Evolutionary conservation across 1,140 invertebrate genomes (phyloP), one percentile per base, ranked within the genome.

Genomic region (Liolophura sinensis): DNA sequence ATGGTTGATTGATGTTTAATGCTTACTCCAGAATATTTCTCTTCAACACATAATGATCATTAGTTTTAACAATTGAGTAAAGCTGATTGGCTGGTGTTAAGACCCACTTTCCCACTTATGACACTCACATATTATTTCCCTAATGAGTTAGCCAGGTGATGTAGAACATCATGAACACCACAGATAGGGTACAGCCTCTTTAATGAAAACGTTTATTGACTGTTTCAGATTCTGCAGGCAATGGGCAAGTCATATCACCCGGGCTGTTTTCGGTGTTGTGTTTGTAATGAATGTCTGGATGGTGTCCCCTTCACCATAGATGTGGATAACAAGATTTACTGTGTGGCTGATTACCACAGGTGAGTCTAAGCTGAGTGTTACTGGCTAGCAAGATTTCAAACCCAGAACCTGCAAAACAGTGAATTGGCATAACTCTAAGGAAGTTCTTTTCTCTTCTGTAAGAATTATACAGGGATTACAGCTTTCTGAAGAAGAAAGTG

Each of bases 191-290:
- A n/a, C n/a, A n/a, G n/a, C n/a, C 49, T 54, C 3, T 20, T 7
- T 20, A 54, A 7, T 20, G 3, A 54, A 54, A 5, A 54, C 7
- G 3, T 54, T 40, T 20, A 46, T 24, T 65, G 20, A 55, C 74
- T 55, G 51, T 74, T 84, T 11, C 76, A 97, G 96, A 98, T 99
- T 78, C 84, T 99, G 48, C 96, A 99, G 90, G 97, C 97, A 0
- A 97, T 99, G 95, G 97, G 96, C 11, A 98, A 98, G 85, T 97
- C 96, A 0, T 99, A 98, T 85, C 97, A 99, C 84, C 97, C 97
- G 18, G 96, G 95, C 5, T 99, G 97, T 86, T 99, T 99, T 85
- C 90, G 96, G 54, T 99, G 97, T 83, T 97, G 94, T 83, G 89
- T 97, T 54, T 99, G 97, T 82, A 97, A 97, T 82, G 94, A 97